Percentiles rank a stretch among this genome's conserved stretches.
These are phyloP conservation scores for Raja brachyura DNA, from an alignment of 2,113 vertebrate genomes.

Conservation along the genomic window DNA sequence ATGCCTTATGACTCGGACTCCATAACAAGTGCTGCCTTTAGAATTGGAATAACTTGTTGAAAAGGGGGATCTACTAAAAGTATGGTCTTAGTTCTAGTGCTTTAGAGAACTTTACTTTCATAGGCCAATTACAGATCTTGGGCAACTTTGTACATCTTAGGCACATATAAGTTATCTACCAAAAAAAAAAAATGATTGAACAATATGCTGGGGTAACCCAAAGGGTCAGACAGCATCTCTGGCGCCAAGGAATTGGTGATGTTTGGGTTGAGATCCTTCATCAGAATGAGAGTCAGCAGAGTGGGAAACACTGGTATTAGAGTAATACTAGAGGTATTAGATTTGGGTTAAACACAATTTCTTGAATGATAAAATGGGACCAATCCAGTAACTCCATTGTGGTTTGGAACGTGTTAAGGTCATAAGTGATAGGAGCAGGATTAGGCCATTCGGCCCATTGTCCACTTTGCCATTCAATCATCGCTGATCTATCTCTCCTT, in stretches of 20 bases:
- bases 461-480: no score
- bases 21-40: no score
- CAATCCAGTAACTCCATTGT: not conserved
- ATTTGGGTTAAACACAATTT: not conserved
- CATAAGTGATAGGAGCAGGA: no score
- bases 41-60: not conserved
- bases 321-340: not conserved
- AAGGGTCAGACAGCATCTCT: no score
- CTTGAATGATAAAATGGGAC: not conserved
- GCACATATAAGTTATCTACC: not conserved
- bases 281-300: no score
- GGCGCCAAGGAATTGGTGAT: no score
- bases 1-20: no score
- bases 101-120: not conserved
- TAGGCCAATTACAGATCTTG: not conserved
- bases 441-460: no score
- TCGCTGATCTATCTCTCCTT: no score
- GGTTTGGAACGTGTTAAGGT: not conserved
- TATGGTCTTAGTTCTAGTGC: not conserved
- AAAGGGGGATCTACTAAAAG: not conserved
- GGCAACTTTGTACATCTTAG: not conserved
- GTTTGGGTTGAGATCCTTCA: no score
- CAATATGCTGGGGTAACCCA: no score
- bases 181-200: not conserved
- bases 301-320: no score